phyloP scores from a whole-genome alignment of 1,140 invertebrate species.

The Solenopsis invicta region DNA sequence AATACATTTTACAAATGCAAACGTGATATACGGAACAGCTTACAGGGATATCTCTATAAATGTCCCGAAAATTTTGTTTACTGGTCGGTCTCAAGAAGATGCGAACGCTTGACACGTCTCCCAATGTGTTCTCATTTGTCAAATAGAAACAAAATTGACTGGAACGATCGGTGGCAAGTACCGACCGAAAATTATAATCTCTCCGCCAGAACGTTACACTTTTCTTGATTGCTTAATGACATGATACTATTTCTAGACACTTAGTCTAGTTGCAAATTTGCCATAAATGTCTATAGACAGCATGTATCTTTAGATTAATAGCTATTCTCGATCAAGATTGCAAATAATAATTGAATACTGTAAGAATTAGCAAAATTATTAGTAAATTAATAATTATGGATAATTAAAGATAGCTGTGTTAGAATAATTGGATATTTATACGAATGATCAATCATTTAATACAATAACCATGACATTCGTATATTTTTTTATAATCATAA shows the following conservation, averaged over 20 bases:
- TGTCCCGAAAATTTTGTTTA: constrained; percentile 92
- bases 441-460: constrained; percentile 1
- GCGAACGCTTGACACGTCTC: constrained; percentile 89
- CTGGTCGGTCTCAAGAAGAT: constrained; percentile 92
- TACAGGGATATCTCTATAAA: constrained; percentile 91
- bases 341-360: constrained; percentile 17
- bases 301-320: constrained; percentile 56
- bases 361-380: constrained; percentile 24
- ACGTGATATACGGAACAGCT: constrained; percentile 84
- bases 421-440: neutral
- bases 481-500: neutral
- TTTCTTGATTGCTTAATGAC: constrained; percentile 11
- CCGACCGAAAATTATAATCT: constrained; percentile 82
- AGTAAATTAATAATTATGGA: neutral
- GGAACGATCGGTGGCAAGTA: constrained; percentile 80
- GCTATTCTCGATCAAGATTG: neutral
- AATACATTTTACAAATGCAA: constrained; percentile 92
- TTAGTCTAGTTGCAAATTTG: neutral
- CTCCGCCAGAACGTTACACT: constrained; percentile 78
- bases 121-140: constrained; percentile 87
- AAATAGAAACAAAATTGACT: constrained; percentile 75
- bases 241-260: neutral
- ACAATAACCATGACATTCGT: neutral
- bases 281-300: constrained; percentile 36
- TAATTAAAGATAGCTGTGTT: neutral